Evolutionary conservation across 2,888 invertebrate genomes (phyloP).

Genomic region (Bruchidius siliquastri): DNA sequence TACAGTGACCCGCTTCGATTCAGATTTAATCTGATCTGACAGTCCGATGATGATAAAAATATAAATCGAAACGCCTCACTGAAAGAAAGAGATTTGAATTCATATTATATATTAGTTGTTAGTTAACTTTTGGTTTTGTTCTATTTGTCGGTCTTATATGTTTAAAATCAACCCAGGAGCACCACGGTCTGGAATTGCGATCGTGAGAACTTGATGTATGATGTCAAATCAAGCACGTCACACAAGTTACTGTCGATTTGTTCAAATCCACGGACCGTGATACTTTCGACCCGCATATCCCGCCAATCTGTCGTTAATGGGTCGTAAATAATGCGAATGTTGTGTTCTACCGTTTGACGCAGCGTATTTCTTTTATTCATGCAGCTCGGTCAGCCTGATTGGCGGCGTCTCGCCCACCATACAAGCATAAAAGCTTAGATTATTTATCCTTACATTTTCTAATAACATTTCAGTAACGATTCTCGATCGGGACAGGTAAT

Average conservation of each 20-base stretch:
- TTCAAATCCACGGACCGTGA: neutral
- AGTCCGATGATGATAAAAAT: no score
- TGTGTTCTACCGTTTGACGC: neutral
- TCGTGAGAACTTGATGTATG: neutral
- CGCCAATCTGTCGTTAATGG: neutral
- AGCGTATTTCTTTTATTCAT: neutral
- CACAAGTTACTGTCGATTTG: neutral
- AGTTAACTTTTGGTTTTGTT: no score
- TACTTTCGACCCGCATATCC: neutral
- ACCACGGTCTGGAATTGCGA: neutral
- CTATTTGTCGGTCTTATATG: no score
- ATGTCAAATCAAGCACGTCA: neutral
- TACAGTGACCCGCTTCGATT: no score
- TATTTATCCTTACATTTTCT: no score
- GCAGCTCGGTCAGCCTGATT: neutral
- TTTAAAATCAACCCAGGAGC: no score
- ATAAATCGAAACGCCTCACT: no score
- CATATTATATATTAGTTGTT: no score
- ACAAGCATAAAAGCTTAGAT: neutral
- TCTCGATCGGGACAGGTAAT: no score
- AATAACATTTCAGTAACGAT: no score
- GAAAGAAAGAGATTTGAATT: no score
- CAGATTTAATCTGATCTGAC: no score
- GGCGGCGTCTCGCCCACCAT: neutral
- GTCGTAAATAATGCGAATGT: neutral